Base-by-base conservation (phyloP, 2,888 invertebrate genomes). In the Anaspis maculata region DNA sequence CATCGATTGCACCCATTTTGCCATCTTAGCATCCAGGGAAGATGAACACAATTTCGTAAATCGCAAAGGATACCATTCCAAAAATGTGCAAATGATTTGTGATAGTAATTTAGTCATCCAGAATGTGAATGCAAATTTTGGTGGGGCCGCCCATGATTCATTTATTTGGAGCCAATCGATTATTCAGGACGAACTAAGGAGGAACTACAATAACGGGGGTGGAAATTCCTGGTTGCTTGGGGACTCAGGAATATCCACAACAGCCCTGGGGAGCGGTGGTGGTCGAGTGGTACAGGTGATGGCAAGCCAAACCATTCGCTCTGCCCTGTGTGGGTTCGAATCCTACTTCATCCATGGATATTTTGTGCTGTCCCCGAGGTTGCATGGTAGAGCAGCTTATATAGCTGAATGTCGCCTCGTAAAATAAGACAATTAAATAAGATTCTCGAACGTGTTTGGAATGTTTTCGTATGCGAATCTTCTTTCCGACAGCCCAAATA, bases 241-340 rank as follows among this genome's bases (percentile, higher is more conserved):
- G n/a, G 40, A 40, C 26, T 39, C 37, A n/a, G 3, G 40, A 32
- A 10, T 40, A 40, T 26, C 36, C 36, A 3, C 26, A 22, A 11
- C n/a, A 25, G 14, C 36, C 32, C 3, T n/a, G n/a, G n/a, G n/a
- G n/a, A n/a, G n/a, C n/a, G n/a, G n/a, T n/a, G n/a, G n/a, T n/a
- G n/a, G n/a, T n/a, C n/a, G n/a, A n/a, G n/a, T n/a, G n/a, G n/a
- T n/a, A n/a, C n/a, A n/a, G n/a, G n/a, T n/a, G n/a, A n/a, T n/a
- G n/a, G n/a, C n/a, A n/a, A n/a, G n/a, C n/a, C n/a, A n/a, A n/a
- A n/a, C n/a, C n/a, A n/a, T n/a, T n/a, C n/a, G n/a, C n/a, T n/a
- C n/a, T n/a, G n/a, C n/a, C n/a, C n/a, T n/a, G n/a, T n/a, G n/a
- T n/a, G n/a, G n/a, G n/a, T n/a, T n/a, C n/a, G n/a, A n/a, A n/a